Base-by-base conservation (phyloP, 2,797 vertebrate species). In the Enteromius paludinosus region DNA sequence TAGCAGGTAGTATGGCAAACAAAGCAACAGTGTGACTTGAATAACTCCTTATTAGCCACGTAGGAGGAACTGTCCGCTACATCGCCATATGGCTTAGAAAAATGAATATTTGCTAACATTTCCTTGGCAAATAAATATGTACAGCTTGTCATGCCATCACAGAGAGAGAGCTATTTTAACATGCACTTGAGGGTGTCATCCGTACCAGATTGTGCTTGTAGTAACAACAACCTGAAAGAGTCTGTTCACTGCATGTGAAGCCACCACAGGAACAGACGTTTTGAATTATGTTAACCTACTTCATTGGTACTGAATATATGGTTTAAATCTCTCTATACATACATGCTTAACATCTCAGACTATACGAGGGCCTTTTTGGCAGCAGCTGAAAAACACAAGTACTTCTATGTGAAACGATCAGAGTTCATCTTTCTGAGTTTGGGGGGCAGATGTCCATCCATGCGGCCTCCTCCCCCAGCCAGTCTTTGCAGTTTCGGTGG, bases 401-500 rank as follows among this genome's bases (percentile, higher is more conserved):
- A 85, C 83, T 93, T 93, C 90, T 99, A 99, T 92, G 98, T 98
- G 87, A 99, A 99, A 72, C 97, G 94, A 86, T 99, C 98, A 0
- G 98, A 99, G 91, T 99, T 99, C 98, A 99, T 99, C 92, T 99
- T 99, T 82, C 98, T 92, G 92, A 99, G 95, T 93, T 99, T 99
- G 68, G 98, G 97, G 0, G 98, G 98, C 74, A 99, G 94, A 90
- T 99, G 95, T 41, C 97, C 97, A 54, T 99, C 97, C 97, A 99
- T 98, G 85, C 97, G 93, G 35, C 96, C 93, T 0, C 94, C 95
- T 70, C 95, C 94, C 47, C 97, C 97, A 1, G 97, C 96, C 87
- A 99, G 92, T 90, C 95, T 96, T 95, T 99, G 98, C 90, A 99
- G 95, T 93, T 99, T 99, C 85, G 98, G 97, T 18, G 98, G 98